These are phyloP conservation scores for Taenioides sp. DNA, from an alignment of 2,797 vertebrate species.

Conservation along the genomic window DNA sequence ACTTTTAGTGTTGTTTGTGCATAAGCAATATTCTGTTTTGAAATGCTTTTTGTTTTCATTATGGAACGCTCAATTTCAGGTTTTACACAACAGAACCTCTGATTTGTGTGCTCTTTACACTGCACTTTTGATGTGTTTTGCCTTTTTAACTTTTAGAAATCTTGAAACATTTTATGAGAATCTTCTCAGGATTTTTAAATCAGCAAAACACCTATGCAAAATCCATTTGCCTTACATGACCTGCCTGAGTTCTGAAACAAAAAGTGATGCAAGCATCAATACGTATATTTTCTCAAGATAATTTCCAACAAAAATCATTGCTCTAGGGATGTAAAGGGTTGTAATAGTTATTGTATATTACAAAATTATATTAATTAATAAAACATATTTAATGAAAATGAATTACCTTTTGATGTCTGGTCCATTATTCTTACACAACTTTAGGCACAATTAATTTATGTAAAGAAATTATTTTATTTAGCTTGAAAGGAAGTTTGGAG, in stretches of 20 bases:
- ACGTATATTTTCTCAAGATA: neutral
- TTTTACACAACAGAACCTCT: neutral
- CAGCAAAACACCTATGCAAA: constrained; percentile 35
- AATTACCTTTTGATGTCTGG: neutral
- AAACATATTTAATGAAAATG: constrained; percentile 18
- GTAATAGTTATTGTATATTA: constrained; percentile 28
- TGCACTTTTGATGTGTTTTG: constrained; percentile 26
- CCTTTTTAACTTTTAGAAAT: neutral
- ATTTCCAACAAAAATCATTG: neutral
- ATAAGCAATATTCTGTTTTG: neutral
- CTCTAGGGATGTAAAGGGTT: constrained; percentile 4
- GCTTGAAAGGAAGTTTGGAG: neutral
- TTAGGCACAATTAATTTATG: neutral
- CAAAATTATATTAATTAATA: constrained; percentile 47
- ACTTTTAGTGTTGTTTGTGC: neutral
- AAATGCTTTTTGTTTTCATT: neutral
- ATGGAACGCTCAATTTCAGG: neutral
- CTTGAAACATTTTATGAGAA: neutral
- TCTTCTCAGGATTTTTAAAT: neutral
- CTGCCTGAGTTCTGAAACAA: constrained; percentile 1
- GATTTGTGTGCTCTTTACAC: neutral
- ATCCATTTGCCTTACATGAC: constrained; percentile 2
- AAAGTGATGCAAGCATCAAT: neutral
- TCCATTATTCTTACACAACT: neutral
- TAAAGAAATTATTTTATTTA: neutral